Base-by-base conservation (phyloP, 2,888 invertebrate species). In the Strigamia transsilvanica region DNA sequence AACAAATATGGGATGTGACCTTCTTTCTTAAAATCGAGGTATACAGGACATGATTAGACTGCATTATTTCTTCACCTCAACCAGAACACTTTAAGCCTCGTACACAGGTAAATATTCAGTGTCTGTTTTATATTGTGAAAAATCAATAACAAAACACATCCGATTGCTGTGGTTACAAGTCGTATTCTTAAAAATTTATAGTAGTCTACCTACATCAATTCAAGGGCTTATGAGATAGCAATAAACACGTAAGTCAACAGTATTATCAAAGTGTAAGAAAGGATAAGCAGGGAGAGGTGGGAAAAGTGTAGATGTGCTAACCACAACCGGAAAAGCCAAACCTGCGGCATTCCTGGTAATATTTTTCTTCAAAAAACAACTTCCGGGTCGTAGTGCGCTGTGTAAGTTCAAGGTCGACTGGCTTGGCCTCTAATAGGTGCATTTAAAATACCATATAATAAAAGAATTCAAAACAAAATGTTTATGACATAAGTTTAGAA, bases 1-100 rank as follows among this genome's bases (percentile, higher is more conserved):
- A 66, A 23, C 61, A 66, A 66, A 66, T 21, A 21, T 66, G 6
- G 18, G 61, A 66, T 23, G 21, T 66, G 61, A 66, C 61, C 61
- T 66, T 23, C 21, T 66, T 66, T 23, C 61, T 23, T 23, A 23
- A 66, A 13, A 66, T 66, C 46, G 9, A 13, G 46, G 46, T 46
- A 46, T 46, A n/a, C 13, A 46, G 46, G 46, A 46, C 46, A 46
- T n/a, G 46, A 12, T 46, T n/a, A 46, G 9, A 4, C n/a, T 46
- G 46, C 46, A 12, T 13, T 4, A 46, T 46, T 46, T 46, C n/a
- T 5, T 13, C 46, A 46, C 46, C 1, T 46, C 46, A 46, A 46
- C 27, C 27, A 27, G 27, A 27, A 27, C 38, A 46, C 46, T 2
- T 46, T 9, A 46, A 46, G 46, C 46, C 46, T 10, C 1, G 12